These are phyloP conservation scores for Apantesis nais DNA, from an alignment of 2,888 invertebrate species.

Conservation along the genomic window DNA sequence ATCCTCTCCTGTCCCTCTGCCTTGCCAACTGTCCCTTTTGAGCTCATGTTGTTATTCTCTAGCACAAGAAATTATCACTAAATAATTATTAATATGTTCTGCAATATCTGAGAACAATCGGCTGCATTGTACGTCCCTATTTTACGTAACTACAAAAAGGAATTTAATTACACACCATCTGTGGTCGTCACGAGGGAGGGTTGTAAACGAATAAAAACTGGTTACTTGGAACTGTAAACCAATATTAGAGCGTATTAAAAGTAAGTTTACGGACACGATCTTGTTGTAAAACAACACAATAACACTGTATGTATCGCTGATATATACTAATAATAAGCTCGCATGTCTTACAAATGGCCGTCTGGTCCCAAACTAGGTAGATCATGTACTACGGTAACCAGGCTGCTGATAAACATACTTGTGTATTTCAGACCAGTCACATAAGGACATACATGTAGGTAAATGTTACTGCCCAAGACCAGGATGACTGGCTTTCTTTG, in stretches of 20 bases:
- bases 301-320: not conserved
- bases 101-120: not conserved
- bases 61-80: not conserved
- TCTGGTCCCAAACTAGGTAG: not conserved
- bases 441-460: too few species aligned
- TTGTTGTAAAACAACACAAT: not conserved
- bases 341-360: too few species aligned
- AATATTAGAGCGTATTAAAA: slow-evolving; percentile 1
- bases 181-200: slow-evolving; percentile 14
- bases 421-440: too few species aligned
- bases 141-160: not conserved
- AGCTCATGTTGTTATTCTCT: too few species aligned
- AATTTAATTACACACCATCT: slow-evolving; percentile 22
- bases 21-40: not conserved
- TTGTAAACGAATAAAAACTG: slow-evolving; percentile 30
- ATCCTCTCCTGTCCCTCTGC: not conserved
- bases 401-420: too few species aligned
- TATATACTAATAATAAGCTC: too few species aligned
- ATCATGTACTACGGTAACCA: too few species aligned
- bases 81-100: not conserved
- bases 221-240: slow-evolving; percentile 27
- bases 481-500: too few species aligned
- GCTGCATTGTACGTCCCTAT: not conserved
- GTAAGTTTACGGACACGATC: not conserved
- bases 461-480: too few species aligned